Evolutionary conservation across 1,140 invertebrate species (phyloP).

Genomic region (Nephila pilipes): DNA sequence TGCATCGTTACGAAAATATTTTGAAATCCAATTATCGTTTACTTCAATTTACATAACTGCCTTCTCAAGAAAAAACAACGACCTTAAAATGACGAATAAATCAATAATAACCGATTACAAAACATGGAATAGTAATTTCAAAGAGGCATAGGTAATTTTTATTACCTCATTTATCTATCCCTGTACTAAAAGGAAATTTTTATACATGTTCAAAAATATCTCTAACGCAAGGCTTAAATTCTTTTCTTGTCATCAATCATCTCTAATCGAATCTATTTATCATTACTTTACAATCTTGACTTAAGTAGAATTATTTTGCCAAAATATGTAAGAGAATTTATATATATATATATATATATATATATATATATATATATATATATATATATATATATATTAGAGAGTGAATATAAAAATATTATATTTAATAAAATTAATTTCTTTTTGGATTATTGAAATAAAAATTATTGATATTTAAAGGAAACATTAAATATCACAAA

Average conservation of each 20-base stretch:
- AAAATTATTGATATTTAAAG: too few relatives aligned
- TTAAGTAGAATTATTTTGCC: too few relatives aligned
- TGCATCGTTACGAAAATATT: background rate
- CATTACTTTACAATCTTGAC: background rate
- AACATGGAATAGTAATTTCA: background rate
- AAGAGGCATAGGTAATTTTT: background rate
- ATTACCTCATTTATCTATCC: conserved; percentile 1
- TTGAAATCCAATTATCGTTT: background rate
- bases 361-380: too few relatives aligned
- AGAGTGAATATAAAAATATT: too few relatives aligned
- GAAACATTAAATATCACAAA: too few relatives aligned
- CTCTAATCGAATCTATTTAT: background rate
- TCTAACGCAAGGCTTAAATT: background rate
- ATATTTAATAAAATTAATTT: too few relatives aligned
- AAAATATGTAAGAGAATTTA: too few relatives aligned
- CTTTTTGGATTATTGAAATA: too few relatives aligned
- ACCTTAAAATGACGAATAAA: background rate
- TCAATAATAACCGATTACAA: background rate
- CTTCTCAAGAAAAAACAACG: background rate
- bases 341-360: too few relatives aligned
- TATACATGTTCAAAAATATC: background rate
- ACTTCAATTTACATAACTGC: background rate
- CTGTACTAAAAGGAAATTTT: background rate
- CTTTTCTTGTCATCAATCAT: conserved; percentile 6
- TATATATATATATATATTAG: too few relatives aligned